Conservation (phyloP, 2,888 invertebrate genomes). For the Lamproptera curius region DNA sequence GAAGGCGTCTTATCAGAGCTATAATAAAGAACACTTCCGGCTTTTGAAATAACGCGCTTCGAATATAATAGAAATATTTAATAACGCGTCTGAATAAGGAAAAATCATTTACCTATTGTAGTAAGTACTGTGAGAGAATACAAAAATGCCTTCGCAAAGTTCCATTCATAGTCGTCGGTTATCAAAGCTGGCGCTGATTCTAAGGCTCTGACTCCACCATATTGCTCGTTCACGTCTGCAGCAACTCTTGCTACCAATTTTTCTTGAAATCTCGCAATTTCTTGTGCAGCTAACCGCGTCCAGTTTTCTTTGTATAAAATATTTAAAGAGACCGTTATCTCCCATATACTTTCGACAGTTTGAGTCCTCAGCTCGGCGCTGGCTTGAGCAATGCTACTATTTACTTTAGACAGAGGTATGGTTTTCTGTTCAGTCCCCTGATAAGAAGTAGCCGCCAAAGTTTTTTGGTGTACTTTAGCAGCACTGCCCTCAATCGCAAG, state of each 20-base stretch:
- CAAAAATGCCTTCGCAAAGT: conserved; percentile 93
- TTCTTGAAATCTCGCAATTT: conserved; percentile 89
- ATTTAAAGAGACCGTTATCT: conserved; percentile 91
- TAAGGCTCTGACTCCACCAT: conserved; percentile 62
- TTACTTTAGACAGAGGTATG: conserved; percentile 50
- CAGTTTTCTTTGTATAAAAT: conserved; percentile 94
- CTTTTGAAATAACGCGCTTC: too few relatives aligned
- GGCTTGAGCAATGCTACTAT: conserved; percentile 60
- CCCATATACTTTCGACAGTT: conserved; percentile 95
- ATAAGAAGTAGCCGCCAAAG: conserved; percentile 68
- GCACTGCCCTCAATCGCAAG: conserved; percentile 88
- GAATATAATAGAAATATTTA: too few relatives aligned
- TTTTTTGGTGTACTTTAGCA: conserved; percentile 71
- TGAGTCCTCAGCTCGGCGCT: conserved; percentile 67
- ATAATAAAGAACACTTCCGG: too few relatives aligned
- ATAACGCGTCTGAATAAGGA: not conserved
- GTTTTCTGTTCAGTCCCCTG: conserved; percentile 61
- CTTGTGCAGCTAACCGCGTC: conserved; percentile 88
- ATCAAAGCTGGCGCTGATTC: conserved; percentile 64
- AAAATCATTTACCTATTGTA: conserved; percentile 84
- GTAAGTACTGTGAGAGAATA: conserved; percentile 96
- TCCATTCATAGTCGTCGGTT: conserved; percentile 87
- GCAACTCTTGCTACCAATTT: conserved; percentile 87
- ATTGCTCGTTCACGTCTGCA: conserved; percentile 83
- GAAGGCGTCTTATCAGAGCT: too few relatives aligned